These are phyloP conservation scores for Zapus hudsonius DNA, from an alignment of 2,113 vertebrate species.

Conservation along the genomic window DNA sequence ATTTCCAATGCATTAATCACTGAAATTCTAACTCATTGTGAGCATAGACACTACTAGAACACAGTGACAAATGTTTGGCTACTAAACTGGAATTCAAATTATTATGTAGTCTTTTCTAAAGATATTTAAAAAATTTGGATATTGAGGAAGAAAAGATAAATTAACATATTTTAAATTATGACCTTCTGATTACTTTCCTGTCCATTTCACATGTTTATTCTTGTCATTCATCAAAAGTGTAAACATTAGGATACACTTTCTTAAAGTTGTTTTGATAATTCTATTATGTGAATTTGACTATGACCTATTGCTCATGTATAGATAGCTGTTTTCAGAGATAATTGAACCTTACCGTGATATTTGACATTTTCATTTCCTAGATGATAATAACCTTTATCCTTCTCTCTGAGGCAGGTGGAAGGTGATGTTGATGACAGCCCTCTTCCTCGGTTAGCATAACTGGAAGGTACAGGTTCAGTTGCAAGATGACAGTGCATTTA, in stretches of 20 bases:
- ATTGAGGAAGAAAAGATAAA: background rate
- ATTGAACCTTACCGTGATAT: constrained; percentile 60
- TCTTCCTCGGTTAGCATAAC: constrained; percentile 56
- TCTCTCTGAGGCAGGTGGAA: constrained; percentile 53
- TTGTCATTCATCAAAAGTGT: background rate
- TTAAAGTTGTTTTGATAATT: constrained; percentile 36
- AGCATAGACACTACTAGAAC: background rate
- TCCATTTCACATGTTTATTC: background rate
- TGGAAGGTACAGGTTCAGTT: constrained; percentile 52
- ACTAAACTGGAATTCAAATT: background rate
- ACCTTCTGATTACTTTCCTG: background rate
- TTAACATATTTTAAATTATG: background rate
- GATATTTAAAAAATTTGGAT: constrained; percentile 2
- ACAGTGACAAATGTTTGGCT: background rate
- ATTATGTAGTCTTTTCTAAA: background rate
- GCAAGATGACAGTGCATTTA: constrained; percentile 44
- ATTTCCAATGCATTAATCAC: background rate
- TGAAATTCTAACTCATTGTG: background rate
- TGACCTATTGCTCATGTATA: constrained; percentile 21
- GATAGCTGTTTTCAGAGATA: constrained; percentile 42
- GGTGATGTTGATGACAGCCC: constrained; percentile 50
- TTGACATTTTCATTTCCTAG: constrained; percentile 66
- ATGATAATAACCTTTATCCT: constrained; percentile 57
- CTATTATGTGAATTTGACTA: constrained; percentile 30
- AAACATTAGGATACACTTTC: background rate